Evolutionary conservation across 1,140 invertebrate genomes (phyloP), one percentile per base, ranked within the genome.

Genomic region (Drosophila ohnishii): DNA sequence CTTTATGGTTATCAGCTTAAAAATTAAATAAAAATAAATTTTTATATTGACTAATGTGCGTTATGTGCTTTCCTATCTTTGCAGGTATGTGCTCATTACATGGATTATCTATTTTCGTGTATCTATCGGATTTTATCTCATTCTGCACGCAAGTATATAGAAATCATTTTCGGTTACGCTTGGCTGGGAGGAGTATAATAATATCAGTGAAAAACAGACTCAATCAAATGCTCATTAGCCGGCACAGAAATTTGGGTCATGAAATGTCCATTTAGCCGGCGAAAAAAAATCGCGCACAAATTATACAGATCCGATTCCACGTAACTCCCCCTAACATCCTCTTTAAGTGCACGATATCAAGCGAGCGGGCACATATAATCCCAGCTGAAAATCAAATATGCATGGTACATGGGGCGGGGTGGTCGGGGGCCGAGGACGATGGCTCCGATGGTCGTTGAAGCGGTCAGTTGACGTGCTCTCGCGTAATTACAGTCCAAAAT

Each of bases 401-500:
- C 72, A 80, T 65, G 40, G 51, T 30, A 37, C 53, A 58, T 53
- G 39, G 19, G 19, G 72, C n/a, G 32, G 47, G 32, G 51, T 44
- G 34, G 39, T n/a, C 8, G 16, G 32, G 47, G 32, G 7, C 9
- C 44, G 67, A 32, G 55, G 34, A 37, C 55, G 48, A 84, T 85
- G 66, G 72, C 81, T 69, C 28, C 74, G 75, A 86, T 85, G 63
- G 64, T 32, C 79, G 63, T 58, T 87, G 45, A 67, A 85, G 79
- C 83, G 82, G 66, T 78, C 78, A 66, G 79, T 65, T 88, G 76
- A 88, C 84, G 84, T 88, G 84, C 75, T 74, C 63, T 76, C 63
- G 61, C 73, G 80, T 88, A 88, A 88, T 88, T 88, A 88, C 74
- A 72, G 69, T 78, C 69, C 67, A 73, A 84, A 88, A 83, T 88